Base-by-base conservation (phyloP, 2,797 vertebrate species). In the Benthosema pterotum region DNA sequence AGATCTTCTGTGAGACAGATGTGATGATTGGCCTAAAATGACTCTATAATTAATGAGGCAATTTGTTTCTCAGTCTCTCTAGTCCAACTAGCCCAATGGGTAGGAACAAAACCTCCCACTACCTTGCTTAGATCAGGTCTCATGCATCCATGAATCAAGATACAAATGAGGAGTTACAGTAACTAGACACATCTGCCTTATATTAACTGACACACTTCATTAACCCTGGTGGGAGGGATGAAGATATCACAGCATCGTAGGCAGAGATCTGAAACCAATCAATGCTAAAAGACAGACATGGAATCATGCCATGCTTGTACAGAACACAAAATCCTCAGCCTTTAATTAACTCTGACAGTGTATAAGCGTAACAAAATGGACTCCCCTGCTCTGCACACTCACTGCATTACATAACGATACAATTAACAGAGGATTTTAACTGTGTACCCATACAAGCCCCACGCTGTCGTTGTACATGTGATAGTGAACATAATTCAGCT, bases 121-220 rank as follows among this genome's bases (percentile, higher is more conserved):
- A 1, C 62, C 63, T 60, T 42, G 62, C 65, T 83, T 83, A 75
- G 9, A 25, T 82, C 80, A 86, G 63, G 60, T 68, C 0, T 28
- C 71, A 64, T 71, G 22, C 59, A 74, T 82, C 70, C 74, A 45
- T 75, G 75, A 79, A 86, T 82, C 77, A 74, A 72, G 80, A 80
- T 66, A 70, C 79, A 84, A 88, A 83, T 72, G 75, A 73, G 65
- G 83, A 83, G 85, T 90, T 87, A 85, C 65, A 82, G 69, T 77
- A 86, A 72, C 80, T 71, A 73, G 60, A 63, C 80, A 77, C 83
- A 87, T 86, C 79, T 79, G 80, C 73, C 74, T 84, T 86, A 84
- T 74, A 87, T 86, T 82, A 80, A 63, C 79, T 52, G 65, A 68
- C 84, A 88, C 75, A 76, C 75, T 83, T 82, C 80, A 86, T 84